Evolutionary conservation across 64 coral and sea anemone genomes (phyloP), one percentile per base, ranked within the genome.

Genomic region (Montipora capricornis): DNA sequence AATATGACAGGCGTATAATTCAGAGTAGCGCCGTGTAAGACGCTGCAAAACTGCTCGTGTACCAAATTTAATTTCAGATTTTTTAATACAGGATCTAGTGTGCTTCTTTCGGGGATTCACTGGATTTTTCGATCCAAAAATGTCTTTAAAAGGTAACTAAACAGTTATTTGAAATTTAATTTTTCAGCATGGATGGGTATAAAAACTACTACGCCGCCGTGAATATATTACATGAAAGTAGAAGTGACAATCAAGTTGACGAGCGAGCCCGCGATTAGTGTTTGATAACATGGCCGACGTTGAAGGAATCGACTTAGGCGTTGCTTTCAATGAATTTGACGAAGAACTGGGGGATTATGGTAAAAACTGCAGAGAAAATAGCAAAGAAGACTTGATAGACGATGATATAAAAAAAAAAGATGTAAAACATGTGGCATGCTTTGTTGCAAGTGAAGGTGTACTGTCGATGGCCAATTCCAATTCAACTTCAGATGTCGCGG

Each of bases 301-400:
- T 19, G 64, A 86, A 86, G 59, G 82, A n/a, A 49, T 86, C 20
- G 62, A 70, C 20, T 71, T 86, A n/a, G 82, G 71, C 8, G 82
- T 86, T 86, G 16, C 64, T 49, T 73, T 50, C 46, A 86, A 86
- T n/a, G 82, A 86, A 67, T 86, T 86, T 51, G 82, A 86, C 9
- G 82, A 86, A 71, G 82, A 86, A 49, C 1, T 73, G 0, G 15
- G 3, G 4, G 44, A 86, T 12, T 48, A 1, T 11, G 49, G 45
- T n/a, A 8, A 73, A 45, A 16, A 17, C 0, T 20, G 62, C 19
- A 10, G 60, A 2, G 15, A 84, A 8, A 6, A 37, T 0, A 69
- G 17, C 62, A 44, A 6, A 66, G 81, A 68, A 84, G 46, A 47
- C n/a, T 5, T 50, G 16, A 19, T n/a, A 17, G 4, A 8, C 10